phyloP scores from a whole-genome alignment of 2,113 vertebrate genomes.

The Axis porcinus region DNA sequence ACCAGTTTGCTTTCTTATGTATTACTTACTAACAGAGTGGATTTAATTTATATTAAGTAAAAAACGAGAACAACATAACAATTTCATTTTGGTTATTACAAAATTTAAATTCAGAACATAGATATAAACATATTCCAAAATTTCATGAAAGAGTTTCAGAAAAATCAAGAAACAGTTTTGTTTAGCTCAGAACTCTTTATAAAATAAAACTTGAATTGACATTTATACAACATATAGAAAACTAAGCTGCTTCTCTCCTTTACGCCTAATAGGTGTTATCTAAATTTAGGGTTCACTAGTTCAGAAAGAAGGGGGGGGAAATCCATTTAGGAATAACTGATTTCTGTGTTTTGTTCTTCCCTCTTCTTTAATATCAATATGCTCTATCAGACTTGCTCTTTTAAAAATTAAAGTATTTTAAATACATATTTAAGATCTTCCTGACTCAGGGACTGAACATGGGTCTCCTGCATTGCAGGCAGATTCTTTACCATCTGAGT shows the following conservation, averaged over 20 bases:
- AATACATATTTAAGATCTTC: neutral
- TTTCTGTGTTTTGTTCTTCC: neutral
- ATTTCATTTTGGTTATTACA: neutral
- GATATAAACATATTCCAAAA: neutral
- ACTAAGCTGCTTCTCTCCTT: neutral
- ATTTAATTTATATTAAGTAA: neutral
- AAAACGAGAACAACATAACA: neutral
- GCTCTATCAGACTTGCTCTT: neutral
- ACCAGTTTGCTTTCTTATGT: neutral
- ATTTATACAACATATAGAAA: neutral
- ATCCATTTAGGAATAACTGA: neutral
- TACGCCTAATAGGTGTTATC: neutral
- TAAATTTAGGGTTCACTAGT: neutral
- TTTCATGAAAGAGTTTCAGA: neutral
- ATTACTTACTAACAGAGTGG: neutral
- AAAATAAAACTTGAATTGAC: neutral
- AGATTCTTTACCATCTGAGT: neutral
- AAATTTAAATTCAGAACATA: neutral
- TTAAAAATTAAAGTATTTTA: constrained; percentile 23
- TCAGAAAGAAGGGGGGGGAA: neutral
- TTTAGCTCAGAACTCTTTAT: neutral
- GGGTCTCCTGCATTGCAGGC: neutral
- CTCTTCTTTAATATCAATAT: neutral
- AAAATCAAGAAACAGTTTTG: neutral
- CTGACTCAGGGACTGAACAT: neutral